phyloP scores from a whole-genome alignment of 2,797 vertebrate species.

The Hafferia zeledoni region DNA sequence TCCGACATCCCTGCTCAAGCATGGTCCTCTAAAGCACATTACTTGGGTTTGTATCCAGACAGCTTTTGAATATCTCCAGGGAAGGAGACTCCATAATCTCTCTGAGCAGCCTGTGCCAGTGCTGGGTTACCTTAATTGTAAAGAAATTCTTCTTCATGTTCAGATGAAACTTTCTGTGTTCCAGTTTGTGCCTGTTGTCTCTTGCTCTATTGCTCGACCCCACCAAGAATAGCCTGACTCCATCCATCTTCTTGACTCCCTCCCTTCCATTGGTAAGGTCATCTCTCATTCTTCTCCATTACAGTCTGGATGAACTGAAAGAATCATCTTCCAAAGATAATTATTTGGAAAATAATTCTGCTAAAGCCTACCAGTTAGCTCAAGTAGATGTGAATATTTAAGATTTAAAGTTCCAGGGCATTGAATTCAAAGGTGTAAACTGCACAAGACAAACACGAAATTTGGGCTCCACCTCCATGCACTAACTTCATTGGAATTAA shows the following conservation, averaged over 20 bases:
- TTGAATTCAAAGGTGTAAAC: not conserved
- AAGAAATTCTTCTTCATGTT: not conserved
- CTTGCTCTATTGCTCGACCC: not conserved
- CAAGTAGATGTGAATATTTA: not conserved
- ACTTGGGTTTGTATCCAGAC: not conserved
- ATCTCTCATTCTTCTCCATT: not conserved
- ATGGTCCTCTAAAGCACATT: not conserved
- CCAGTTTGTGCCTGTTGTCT: not conserved
- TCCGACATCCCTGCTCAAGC: not conserved
- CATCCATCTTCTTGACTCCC: not conserved
- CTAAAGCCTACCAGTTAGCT: not conserved
- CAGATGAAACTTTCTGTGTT: not conserved
- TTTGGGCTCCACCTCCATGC: not conserved
- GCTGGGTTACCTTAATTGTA: not conserved
- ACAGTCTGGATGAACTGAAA: not conserved
- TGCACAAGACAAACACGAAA: not conserved
- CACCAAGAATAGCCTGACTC: accelerated
- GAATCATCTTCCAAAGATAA: not conserved
- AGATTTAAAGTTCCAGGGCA: not conserved
- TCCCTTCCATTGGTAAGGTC: not conserved
- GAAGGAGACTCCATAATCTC: not conserved
- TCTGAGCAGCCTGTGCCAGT: not conserved
- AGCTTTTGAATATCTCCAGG: not conserved
- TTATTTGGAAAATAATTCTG: not conserved
- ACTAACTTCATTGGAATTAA: not conserved